These are phyloP conservation scores for Schizaphis graminum DNA, from an alignment of 2,888 invertebrate genomes.

Conservation along the genomic window DNA sequence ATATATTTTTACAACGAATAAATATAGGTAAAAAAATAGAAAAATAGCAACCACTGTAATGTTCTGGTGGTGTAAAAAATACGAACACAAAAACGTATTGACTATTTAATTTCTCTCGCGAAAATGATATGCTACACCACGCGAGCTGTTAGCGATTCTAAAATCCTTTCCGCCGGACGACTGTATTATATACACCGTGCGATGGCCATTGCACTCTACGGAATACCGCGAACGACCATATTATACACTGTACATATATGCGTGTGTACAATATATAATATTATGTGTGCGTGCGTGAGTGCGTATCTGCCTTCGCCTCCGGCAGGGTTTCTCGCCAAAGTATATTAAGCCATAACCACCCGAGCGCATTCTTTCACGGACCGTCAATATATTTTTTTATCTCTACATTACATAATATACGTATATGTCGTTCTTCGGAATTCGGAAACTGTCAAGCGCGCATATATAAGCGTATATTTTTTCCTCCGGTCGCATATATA, in stretches of 20 bases:
- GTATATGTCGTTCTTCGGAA: constrained; percentile 1
- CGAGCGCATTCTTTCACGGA: constrained; percentile 54
- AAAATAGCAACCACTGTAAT: not conserved
- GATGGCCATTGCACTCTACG: constrained; percentile 31
- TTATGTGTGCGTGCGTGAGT: not conserved
- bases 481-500: not conserved
- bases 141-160: not conserved
- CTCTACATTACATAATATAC: not conserved
- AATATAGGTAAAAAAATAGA: not conserved
- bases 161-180: not conserved
- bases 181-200: not conserved
- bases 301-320: not conserved
- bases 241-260: not conserved
- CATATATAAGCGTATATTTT: not conserved
- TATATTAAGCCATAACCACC: constrained; percentile 51
- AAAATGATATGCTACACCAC: not conserved
- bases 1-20: not conserved
- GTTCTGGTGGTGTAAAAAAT: not conserved
- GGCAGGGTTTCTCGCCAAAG: constrained; percentile 18
- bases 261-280: not conserved
- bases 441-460: constrained; percentile 48
- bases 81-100: not conserved
- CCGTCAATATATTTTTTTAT: constrained; percentile 16
- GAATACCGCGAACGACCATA: not conserved
- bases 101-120: not conserved